Evolutionary conservation across 2,113 vertebrate species (phyloP).

Genomic region (Otus sunia): DNA sequence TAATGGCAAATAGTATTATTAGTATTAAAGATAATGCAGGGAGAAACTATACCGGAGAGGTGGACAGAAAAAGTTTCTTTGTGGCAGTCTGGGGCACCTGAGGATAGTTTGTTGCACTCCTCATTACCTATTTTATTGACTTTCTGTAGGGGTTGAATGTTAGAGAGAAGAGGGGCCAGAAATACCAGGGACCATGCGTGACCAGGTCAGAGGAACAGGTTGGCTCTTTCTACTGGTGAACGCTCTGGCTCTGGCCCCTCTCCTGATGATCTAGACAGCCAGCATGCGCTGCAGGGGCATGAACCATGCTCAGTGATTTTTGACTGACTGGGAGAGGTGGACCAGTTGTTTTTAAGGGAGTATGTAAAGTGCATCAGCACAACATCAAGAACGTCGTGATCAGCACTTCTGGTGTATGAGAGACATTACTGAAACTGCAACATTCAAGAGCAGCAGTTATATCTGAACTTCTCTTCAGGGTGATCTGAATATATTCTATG

Average conservation of each 20-base stretch:
- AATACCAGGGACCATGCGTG: neutral
- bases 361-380: neutral
- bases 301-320: accelerated
- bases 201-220: neutral
- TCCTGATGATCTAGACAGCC: neutral
- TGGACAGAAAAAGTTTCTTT: neutral
- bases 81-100: neutral
- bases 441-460: neutral
- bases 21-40: neutral
- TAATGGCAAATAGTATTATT: neutral
- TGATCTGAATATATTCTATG: neutral
- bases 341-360: neutral
- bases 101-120: neutral
- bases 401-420: neutral
- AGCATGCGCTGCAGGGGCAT: neutral
- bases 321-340: neutral
- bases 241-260: neutral
- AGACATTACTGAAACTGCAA: neutral
- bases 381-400: neutral
- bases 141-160: neutral
- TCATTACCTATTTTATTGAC: neutral
- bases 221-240: neutral
- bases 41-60: neutral
- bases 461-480: neutral
- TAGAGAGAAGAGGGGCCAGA: neutral